phyloP scores from a whole-genome alignment of 2,113 vertebrate species.

The Xenopus borealis region DNA sequence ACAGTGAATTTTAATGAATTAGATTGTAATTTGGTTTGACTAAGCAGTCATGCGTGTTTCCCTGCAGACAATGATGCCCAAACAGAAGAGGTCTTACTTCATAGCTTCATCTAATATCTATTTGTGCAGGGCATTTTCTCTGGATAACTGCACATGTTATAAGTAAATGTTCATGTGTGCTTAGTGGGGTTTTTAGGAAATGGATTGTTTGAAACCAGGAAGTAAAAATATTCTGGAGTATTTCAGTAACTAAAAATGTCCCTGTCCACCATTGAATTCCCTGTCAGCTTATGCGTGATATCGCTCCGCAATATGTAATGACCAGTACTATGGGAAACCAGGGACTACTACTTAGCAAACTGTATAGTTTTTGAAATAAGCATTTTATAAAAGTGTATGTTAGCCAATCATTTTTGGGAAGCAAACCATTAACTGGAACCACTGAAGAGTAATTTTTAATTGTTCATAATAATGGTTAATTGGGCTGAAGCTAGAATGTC shows the following conservation, averaged over 20 bases:
- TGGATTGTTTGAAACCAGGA: constrained; percentile 60
- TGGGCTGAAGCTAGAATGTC: too few relatives aligned
- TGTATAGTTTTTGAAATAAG: too few relatives aligned
- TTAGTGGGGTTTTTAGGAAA: constrained; percentile 59
- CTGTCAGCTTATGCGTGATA: background rate
- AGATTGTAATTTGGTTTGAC: constrained; percentile 37
- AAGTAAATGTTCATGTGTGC: constrained; percentile 11
- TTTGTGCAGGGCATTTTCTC: constrained; percentile 11
- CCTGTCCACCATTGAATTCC: constrained; percentile 43
- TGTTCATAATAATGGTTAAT: too few relatives aligned
- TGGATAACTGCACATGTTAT: constrained; percentile 21
- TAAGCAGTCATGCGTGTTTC: constrained; percentile 36
- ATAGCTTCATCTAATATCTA: constrained; percentile 8
- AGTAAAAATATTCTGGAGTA: constrained; percentile 58
- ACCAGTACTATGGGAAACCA: background rate
- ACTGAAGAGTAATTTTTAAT: too few relatives aligned
- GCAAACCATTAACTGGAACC: too few relatives aligned
- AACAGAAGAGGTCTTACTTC: constrained; percentile 27
- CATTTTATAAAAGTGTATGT: too few relatives aligned
- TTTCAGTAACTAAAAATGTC: constrained; percentile 57
- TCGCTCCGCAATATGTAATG: too few relatives aligned
- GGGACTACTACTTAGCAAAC: too few relatives aligned
- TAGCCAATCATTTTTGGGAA: too few relatives aligned
- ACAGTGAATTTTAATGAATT: constrained; percentile 22
- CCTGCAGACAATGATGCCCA: constrained; percentile 27